Base-by-base conservation (phyloP, 2,113 vertebrate species). In the Talpa occidentalis region DNA sequence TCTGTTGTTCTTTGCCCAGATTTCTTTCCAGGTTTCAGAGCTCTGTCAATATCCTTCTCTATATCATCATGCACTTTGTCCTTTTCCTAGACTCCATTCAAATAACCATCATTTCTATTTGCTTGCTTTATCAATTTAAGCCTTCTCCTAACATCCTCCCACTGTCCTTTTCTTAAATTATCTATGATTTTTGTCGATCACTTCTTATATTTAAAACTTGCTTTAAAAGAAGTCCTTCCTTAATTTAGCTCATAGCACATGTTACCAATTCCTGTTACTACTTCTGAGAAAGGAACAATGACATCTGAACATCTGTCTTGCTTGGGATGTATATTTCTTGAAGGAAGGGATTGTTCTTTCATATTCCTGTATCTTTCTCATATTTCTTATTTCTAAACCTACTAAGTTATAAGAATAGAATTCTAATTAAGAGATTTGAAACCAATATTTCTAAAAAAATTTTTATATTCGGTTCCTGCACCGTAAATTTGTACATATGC, bases 1-100 rank as follows among this genome's bases (percentile, higher is more conserved):
- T 96, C 84, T 94, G 88, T 82, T 97, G 87, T 74, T 96, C 76
- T 96, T 96, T 95, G 83, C 70, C 88, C 72, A 95, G 70, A 95
- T 92, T 94, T 62, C 49, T 80, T 94, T 84, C 81, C 81, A 62
- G 49, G 28, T 84, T 81, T 88, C 89, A 73, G 72, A 93, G 40
- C 16, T 84, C 66, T 78, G 88, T 81, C 42, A 37, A 1, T 85
- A 74, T 79, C 94, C 66, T 93, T 94, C 42, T 90, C 9, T 62
- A n/a, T 69, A 40, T 94, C 83, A 89, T 95, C 90, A 95, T 95
- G 92, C 92, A 94, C 80, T 93, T 93, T 90, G 77, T 87, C 91
- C 67, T 96, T 95, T 97, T 17, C 54, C 70, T 62, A 90, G 17
- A 79, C 66, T 87, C 21, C 26, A 49, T 88, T 49, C 62, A 73